Evolutionary conservation across 2,113 vertebrate species (phyloP), one percentile per base, ranked within the genome.

Genomic region (Hydrolagus affinis): DNA sequence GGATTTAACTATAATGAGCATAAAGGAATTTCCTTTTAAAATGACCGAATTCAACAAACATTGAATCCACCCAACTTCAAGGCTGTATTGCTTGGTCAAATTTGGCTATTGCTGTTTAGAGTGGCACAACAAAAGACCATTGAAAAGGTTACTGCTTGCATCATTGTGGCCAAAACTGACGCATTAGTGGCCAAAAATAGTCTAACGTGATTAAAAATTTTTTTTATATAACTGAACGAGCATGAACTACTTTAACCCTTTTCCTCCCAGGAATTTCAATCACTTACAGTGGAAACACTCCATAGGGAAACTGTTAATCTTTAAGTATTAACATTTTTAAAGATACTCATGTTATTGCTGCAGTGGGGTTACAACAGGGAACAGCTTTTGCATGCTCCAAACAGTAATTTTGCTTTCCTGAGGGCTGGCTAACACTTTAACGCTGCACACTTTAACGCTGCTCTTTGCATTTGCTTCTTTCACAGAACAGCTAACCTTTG

Each of bases 121-220:
- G 8, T 83, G 78, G 78, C 62, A 19, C 66, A 66, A 83, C 21
- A 83, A 83, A 83, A 10, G 4, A 23, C 28, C 78, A 66, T 83
- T 83, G 32, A 83, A 83, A 83, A 83, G 78, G 25, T 83, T 66
- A 83, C 25, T 80, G 76, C 76, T 80, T 62, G n/a, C 30, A 83
- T 62, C 77, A 44, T 83, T 11, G 60, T 21, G 76, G 23, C 25
- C 19, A 66, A 75, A 21, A 56, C 0, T 30, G 73, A 75, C 8
- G 32, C 73, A 75, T 15, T 75, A 32, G 56, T 56, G 19, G 28
- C 44, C 32, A 75, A 75, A 75, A 83, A 30, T 28, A 32, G 59
- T 83, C 15, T 66, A 21, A 83, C 64, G 30, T 25, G 3, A 30
- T 28, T 66, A 83, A 83, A 66, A 30, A 3, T 83, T 68, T 56